Percentiles rank a stretch among this genome's conserved stretches.
Conservation (phyloP, 35 echinoderm and acorn worm species). For the Apostichopus japonicus region DNA sequence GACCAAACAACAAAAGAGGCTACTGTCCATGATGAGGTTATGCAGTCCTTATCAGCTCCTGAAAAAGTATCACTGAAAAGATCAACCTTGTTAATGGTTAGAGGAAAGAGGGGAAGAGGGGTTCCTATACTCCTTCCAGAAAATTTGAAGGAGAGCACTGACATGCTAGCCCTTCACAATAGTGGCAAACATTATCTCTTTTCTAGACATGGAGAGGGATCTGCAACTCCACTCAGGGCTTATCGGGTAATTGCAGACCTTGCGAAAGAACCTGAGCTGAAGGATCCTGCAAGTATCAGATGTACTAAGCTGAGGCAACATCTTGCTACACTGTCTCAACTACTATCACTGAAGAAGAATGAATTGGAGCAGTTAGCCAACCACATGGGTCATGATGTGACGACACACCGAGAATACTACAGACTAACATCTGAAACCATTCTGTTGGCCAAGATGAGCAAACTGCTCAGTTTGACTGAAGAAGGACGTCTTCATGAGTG, state of each 20-base stretch:
- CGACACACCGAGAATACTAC: slow-evolving; percentile 68
- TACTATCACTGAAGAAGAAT: slow-evolving; percentile 54
- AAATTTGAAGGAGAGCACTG: not conserved
- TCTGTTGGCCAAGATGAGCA: slow-evolving; percentile 65
- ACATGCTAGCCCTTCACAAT: not conserved
- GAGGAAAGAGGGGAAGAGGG: slow-evolving; percentile 40
- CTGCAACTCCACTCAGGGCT: slow-evolving; percentile 8
- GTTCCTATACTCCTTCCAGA: not conserved
- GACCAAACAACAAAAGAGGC: not conserved
- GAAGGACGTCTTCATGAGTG: slow-evolving; percentile 58
- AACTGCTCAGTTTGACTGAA: slow-evolving; percentile 49
- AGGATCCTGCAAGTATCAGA: slow-evolving; percentile 1
- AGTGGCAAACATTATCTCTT: not conserved
- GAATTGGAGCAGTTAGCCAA: slow-evolving; percentile 67
- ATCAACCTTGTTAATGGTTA: not conserved
- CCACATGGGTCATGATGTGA: slow-evolving; percentile 55
- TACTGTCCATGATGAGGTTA: not conserved
- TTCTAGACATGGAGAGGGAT: not conserved
- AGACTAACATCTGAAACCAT: slow-evolving; percentile 63
- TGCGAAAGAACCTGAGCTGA: not conserved
- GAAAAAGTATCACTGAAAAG: not conserved
- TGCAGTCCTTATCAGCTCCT: not conserved
- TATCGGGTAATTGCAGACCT: not conserved
- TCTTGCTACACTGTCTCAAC: slow-evolving; percentile 67
- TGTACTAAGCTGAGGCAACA: slow-evolving; percentile 58